Evolutionary conservation across 2,888 invertebrate genomes (phyloP), one percentile per base, ranked within the genome.

Genomic region (Ctena decussata): DNA sequence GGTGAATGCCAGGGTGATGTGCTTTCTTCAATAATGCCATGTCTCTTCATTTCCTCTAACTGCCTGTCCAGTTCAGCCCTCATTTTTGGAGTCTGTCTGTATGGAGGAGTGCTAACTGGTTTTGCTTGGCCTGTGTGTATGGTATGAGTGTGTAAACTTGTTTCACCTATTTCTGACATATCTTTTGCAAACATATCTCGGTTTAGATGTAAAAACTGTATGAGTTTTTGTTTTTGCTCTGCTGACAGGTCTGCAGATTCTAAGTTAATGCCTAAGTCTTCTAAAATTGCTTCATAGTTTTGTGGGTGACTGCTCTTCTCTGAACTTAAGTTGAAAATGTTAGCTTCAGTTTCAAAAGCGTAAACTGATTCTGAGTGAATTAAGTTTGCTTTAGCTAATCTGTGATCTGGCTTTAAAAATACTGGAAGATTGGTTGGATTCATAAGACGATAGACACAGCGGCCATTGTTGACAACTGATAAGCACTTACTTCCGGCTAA

Each of bases 121-220:
- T 27, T 49, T 8, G 57, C 80, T 41, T 75, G 32, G 5, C 72
- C 74, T 21, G 86, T 87, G n/a, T 89, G 84, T 11, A 89, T 85
- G 0, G 32, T 30, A 73, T 88, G 88, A n/a, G 60, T 39, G 53
- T 77, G 70, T 0, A 77, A 37, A 27, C 77, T 70, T 44, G 86
- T 80, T 21, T 57, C 27, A 18, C 89, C 89, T 65, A 80, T 24
- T 37, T 84, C 80, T 11, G 75, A 83, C 18, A 80, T 18, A 71
- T 83, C 75, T 57, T 74, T 27, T n/a, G n/a, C n/a, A n/a, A n/a
- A n/a, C n/a, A n/a, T n/a, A n/a, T n/a, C n/a, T n/a, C 80, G 35
- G 32, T 82, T 80, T 39, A 35, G n/a, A 18, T 69, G 80, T 39
- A 86, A 27, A 0, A 79, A 27, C 8, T 30, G 30, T 27, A 60